Evolutionary conservation across 1,140 invertebrate genomes (phyloP).

Genomic region (Aricia agestis): DNA sequence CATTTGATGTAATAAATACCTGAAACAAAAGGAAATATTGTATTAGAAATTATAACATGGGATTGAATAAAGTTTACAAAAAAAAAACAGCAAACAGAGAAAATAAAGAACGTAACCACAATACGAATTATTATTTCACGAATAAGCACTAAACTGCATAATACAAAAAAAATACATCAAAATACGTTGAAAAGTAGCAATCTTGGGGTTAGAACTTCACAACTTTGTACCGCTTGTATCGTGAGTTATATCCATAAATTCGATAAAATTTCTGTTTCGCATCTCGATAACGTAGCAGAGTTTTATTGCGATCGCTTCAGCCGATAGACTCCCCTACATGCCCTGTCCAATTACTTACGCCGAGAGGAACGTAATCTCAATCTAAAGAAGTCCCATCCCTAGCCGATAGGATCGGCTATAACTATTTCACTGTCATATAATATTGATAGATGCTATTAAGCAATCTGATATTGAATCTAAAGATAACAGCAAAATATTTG

Average conservation of each 20-base stretch:
- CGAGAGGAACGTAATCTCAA: conserved; percentile 52
- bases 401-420: conserved; percentile 31
- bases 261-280: conserved; percentile 1
- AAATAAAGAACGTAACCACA: too few relatives aligned
- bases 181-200: too few relatives aligned
- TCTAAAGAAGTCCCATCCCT: conserved; percentile 49
- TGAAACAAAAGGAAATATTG: too few relatives aligned
- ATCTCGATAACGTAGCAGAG: conserved; percentile 40
- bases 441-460: not conserved
- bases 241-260: conserved; percentile 1
- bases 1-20: too few relatives aligned
- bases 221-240: not conserved
- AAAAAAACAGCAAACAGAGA: too few relatives aligned
- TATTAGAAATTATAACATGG: too few relatives aligned
- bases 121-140: too few relatives aligned
- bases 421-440: conserved; percentile 11
- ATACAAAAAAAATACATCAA: too few relatives aligned
- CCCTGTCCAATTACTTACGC: conserved; percentile 63
- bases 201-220: not conserved
- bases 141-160: too few relatives aligned
- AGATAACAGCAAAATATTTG: not conserved
- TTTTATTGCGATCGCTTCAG: conserved; percentile 62
- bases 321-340: conserved; percentile 48
- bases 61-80: too few relatives aligned
- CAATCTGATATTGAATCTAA: not conserved